Evolutionary conservation across 1,140 invertebrate species (phyloP).

Genomic region (Berghia stephanieae): DNA sequence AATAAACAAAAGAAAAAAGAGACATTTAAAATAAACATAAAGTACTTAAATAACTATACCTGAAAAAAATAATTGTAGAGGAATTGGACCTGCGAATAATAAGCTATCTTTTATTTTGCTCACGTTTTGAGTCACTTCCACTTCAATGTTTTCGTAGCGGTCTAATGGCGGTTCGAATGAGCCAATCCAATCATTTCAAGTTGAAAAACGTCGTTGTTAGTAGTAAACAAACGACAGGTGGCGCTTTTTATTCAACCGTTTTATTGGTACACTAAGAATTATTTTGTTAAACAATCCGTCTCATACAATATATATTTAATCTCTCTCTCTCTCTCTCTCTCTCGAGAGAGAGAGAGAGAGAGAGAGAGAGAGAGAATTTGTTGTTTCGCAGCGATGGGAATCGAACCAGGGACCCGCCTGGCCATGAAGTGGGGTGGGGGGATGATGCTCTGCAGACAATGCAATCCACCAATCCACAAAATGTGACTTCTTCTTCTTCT

Average conservation of each 20-base stretch:
- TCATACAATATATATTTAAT: background rate
- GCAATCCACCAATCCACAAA: conserved; percentile 9
- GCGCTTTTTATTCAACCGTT: no score
- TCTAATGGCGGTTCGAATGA: conserved; percentile 28
- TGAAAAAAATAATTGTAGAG: background rate
- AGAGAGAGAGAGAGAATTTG: no score
- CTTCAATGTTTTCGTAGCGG: no score
- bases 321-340: background rate
- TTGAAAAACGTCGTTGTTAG: conserved; percentile 34
- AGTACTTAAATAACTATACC: background rate
- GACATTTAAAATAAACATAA: background rate
- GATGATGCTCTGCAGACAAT: background rate
- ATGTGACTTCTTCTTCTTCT: conserved; percentile 39
- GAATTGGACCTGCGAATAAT: background rate
- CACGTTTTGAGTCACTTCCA: no score
- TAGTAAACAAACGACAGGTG: conserved; percentile 31
- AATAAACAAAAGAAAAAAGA: background rate
- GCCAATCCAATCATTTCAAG: conserved; percentile 19
- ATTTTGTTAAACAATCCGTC: no score
- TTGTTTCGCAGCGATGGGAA: no score
- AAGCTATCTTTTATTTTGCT: background rate
- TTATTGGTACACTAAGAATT: no score
- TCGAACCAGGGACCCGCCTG: no score
- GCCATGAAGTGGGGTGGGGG: no score
- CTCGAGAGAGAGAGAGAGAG: no score